These are phyloP conservation scores for Diloba caeruleocephala DNA, from an alignment of 2,888 invertebrate species.

Conservation along the genomic window DNA sequence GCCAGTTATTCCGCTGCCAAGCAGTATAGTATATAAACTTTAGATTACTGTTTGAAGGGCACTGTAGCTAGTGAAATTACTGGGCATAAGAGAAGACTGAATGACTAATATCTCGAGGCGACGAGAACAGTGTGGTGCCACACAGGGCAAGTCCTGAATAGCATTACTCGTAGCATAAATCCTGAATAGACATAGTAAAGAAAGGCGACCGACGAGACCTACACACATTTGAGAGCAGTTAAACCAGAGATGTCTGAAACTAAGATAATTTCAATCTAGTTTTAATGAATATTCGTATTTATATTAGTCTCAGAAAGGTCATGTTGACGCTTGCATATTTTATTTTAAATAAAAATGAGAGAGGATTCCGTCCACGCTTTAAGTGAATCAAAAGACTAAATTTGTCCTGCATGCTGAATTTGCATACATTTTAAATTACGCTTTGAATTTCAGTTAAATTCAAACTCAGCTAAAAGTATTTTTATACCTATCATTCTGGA, in stretches of 20 bases:
- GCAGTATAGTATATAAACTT: no score
- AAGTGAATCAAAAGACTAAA: conserved; percentile 38
- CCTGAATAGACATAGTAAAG: no score
- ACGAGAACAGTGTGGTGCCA: no score
- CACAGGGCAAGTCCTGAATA: no score
- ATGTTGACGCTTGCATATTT: conserved; percentile 34
- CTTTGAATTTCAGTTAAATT: conserved; percentile 44
- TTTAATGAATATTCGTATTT: conserved; percentile 8
- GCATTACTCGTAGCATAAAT: no score
- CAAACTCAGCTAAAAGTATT: conserved; percentile 38
- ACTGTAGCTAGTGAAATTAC: no score
- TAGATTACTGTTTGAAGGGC: no score
- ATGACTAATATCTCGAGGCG: no score
- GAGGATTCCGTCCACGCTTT: conserved; percentile 17
- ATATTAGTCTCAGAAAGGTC: conserved; percentile 10
- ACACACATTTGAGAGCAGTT: no score
- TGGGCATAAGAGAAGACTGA: no score
- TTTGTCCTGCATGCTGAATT: conserved; percentile 54
- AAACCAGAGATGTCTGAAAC: neutral
- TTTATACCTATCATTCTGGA: conserved; percentile 47
- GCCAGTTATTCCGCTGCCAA: no score
- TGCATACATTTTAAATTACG: conserved; percentile 64
- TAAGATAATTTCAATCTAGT: conserved; percentile 6
- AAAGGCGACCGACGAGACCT: no score
- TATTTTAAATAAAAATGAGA: conserved; percentile 26